Percentiles rank a stretch among this genome's conserved stretches.
Conservation (phyloP, 2,888 invertebrate species). For the Dendrolimus houi region DNA sequence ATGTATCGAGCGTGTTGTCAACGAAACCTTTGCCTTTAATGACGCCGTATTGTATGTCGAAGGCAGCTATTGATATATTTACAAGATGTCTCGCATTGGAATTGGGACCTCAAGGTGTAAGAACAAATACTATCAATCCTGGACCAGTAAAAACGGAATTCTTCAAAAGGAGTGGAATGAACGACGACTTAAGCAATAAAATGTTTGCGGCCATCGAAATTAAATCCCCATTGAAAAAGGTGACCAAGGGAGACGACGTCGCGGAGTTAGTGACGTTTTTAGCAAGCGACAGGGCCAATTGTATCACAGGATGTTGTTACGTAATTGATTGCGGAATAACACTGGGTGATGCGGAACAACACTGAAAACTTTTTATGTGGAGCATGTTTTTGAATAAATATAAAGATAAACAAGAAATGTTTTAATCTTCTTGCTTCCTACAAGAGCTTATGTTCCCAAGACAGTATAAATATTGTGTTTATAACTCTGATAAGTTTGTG, state of each 20-base stretch:
- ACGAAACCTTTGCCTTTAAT: constrained; percentile 33
- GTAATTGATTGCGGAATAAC: constrained; percentile 46
- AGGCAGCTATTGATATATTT: constrained; percentile 54
- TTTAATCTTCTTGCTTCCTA: background rate
- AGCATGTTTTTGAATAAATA: constrained; percentile 10
- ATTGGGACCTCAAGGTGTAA: constrained; percentile 39
- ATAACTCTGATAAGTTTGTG: constrained; percentile 42
- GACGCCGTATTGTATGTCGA: constrained; percentile 53
- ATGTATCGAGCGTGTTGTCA: constrained; percentile 47
- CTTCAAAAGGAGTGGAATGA: constrained; percentile 41
- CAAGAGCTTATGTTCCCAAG: background rate
- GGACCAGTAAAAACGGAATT: constrained; percentile 50
- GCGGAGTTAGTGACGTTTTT: constrained; percentile 46
- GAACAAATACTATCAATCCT: constrained; percentile 55
- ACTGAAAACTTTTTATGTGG: constrained; percentile 19
- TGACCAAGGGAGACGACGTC: constrained; percentile 39
- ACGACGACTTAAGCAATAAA: constrained; percentile 26
- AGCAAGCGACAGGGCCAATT: constrained; percentile 45
- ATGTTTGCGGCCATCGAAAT: constrained; percentile 31
- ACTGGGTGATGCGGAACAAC: constrained; percentile 32
- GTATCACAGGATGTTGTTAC: constrained; percentile 45
- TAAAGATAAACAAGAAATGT: constrained; percentile 7
- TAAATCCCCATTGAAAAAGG: constrained; percentile 34
- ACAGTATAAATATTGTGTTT: constrained; percentile 21
- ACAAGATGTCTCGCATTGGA: constrained; percentile 53